These are phyloP conservation scores for Nestor notabilis DNA, from an alignment of 2,113 vertebrate genomes.

Conservation along the genomic window DNA sequence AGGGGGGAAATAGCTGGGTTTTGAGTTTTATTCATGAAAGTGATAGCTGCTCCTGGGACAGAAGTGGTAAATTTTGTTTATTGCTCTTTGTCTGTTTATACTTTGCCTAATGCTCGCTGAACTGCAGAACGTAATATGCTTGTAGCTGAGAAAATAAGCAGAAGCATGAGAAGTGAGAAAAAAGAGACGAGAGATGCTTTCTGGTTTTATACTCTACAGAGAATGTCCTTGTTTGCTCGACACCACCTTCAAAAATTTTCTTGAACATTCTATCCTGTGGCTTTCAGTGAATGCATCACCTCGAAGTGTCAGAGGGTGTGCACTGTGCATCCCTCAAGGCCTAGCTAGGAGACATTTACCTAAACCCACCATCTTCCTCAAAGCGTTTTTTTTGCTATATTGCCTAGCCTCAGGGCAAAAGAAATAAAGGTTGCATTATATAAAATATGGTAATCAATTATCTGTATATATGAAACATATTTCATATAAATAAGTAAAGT, in stretches of 20 bases:
- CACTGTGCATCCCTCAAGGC: neutral
- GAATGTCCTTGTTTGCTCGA: neutral
- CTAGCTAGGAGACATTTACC: neutral
- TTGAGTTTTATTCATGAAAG: neutral
- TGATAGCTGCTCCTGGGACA: neutral
- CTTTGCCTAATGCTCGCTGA: neutral
- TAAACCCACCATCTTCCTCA: neutral
- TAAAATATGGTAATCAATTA: neutral
- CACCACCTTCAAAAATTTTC: neutral
- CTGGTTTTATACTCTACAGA: neutral
- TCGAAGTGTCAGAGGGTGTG: fast-evolving
- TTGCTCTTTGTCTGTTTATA: neutral
- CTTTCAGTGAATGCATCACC: neutral
- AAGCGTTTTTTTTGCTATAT: neutral
- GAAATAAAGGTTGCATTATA: neutral
- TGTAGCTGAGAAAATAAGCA: neutral
- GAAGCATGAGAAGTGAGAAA: neutral
- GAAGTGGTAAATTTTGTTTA: neutral
- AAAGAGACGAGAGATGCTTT: neutral
- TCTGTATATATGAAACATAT: neutral
- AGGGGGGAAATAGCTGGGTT: neutral
- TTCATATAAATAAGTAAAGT: neutral
- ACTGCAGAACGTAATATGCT: neutral
- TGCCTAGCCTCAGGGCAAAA: neutral
- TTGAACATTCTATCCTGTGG: neutral